Conservation (phyloP, 2,888 invertebrate genomes). For the Galerucella calmariensis region DNA sequence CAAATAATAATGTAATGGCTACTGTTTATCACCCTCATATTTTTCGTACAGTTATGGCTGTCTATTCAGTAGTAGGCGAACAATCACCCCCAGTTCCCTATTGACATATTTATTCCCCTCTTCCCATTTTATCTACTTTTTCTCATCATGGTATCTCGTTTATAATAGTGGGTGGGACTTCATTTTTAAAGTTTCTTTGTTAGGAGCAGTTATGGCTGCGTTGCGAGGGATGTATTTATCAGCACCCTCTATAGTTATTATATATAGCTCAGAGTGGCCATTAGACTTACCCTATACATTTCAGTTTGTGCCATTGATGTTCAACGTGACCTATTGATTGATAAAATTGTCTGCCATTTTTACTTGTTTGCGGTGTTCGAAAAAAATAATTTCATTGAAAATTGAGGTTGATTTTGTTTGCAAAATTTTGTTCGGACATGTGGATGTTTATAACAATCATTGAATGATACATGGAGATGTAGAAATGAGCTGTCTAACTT, state of each 20-base stretch:
- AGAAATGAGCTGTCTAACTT: no score
- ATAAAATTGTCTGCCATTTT: conserved; percentile 6
- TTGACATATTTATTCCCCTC: background rate
- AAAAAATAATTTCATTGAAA: no score
- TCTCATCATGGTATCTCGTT: background rate
- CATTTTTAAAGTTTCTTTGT: background rate
- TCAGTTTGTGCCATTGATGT: background rate
- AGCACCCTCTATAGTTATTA: conserved; percentile 12
- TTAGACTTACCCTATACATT: conserved; percentile 22
- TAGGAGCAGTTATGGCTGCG: background rate
- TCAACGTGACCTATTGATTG: conserved; percentile 16
- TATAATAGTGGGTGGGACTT: background rate
- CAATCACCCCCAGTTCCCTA: background rate
- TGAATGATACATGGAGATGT: no score
- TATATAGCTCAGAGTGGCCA: background rate
- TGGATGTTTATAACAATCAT: no score
- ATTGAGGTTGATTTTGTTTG: no score
- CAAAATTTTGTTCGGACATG: no score
- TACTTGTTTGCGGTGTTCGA: background rate
- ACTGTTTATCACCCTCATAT: background rate
- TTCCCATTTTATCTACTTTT: background rate
- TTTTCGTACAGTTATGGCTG: background rate
- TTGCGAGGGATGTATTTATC: background rate
- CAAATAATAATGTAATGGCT: background rate
- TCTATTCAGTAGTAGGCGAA: background rate